These are phyloP conservation scores for Dynastes tityus DNA, from an alignment of 2,888 invertebrate genomes.

Conservation along the genomic window DNA sequence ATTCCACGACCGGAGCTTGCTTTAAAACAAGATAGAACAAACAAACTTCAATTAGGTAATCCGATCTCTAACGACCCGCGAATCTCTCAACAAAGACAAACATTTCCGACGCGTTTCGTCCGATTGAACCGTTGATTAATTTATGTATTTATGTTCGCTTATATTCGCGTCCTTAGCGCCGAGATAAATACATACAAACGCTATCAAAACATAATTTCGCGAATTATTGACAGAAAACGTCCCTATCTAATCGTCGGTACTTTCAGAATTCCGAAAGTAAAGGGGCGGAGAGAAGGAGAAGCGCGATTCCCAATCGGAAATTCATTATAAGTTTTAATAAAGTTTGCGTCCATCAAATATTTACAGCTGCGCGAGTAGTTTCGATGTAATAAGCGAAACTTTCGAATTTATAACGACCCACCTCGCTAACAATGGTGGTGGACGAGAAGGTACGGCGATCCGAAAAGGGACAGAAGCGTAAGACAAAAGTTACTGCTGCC, in stretches of 20 bases:
- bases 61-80: slow-evolving; percentile 7
- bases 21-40: background rate
- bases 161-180: background rate
- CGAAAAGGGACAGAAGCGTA: background rate
- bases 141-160: slow-evolving; percentile 2
- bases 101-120: slow-evolving; percentile 14
- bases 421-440: too few species aligned
- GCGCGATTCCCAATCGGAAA: slow-evolving; percentile 24
- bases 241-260: slow-evolving; percentile 27
- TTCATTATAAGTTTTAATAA: slow-evolving; percentile 46
- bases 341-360: slow-evolving; percentile 41
- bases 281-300: background rate
- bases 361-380: slow-evolving; percentile 36
- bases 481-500: background rate
- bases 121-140: background rate
- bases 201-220: slow-evolving; percentile 40
- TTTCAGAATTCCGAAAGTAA: background rate
- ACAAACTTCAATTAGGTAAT: slow-evolving; percentile 11
- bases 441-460: background rate
- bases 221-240: slow-evolving; percentile 36
- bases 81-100: slow-evolving; percentile 21
- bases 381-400: slow-evolving; percentile 24
- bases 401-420: slow-evolving; percentile 16
- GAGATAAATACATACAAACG: slow-evolving; percentile 19
- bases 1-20: too few species aligned